A percentile compares a stretch with the other conserved stretches of the same genome.
These are phyloP conservation scores for Dicaeum eximium DNA, from an alignment of 2,113 vertebrate species.

Conservation along the genomic window DNA sequence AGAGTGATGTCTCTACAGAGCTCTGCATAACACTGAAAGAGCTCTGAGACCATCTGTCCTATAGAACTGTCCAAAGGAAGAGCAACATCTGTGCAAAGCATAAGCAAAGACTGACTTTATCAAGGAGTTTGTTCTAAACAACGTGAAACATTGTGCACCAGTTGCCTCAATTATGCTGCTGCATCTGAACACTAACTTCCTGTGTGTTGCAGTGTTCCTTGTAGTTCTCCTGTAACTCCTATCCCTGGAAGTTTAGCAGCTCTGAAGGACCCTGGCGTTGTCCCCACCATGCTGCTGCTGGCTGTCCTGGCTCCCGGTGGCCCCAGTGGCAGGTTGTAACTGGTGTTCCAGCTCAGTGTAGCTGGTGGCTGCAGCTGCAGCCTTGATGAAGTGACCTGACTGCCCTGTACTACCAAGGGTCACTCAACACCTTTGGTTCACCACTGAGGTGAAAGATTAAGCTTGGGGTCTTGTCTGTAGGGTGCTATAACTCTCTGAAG, in stretches of 20 bases:
- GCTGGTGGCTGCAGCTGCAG: not conserved
- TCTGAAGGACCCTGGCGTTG: not conserved
- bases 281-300: not conserved
- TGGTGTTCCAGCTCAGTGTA: not conserved
- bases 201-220: not conserved
- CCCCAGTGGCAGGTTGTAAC: not conserved
- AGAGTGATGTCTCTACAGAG: not conserved
- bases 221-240: not conserved
- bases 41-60: conserved; percentile 2
- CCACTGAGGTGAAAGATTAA: not conserved
- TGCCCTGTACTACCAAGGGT: not conserved
- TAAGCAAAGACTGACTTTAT: not conserved
- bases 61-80: not conserved
- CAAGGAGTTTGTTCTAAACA: not conserved
- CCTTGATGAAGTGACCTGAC: not conserved
- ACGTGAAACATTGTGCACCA: not conserved
- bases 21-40: not conserved
- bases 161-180: not conserved
- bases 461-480: not conserved
- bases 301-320: not conserved
- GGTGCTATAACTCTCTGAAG: not conserved
- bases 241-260: not conserved
- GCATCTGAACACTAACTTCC: not conserved
- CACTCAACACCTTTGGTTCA: accelerated
- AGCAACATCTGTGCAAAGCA: not conserved